A percentile compares a stretch with the other conserved stretches of the same genome.
Evolutionary conservation across 1,140 invertebrate species (phyloP).

Genomic region (Stenopsyche tienmushanensis): DNA sequence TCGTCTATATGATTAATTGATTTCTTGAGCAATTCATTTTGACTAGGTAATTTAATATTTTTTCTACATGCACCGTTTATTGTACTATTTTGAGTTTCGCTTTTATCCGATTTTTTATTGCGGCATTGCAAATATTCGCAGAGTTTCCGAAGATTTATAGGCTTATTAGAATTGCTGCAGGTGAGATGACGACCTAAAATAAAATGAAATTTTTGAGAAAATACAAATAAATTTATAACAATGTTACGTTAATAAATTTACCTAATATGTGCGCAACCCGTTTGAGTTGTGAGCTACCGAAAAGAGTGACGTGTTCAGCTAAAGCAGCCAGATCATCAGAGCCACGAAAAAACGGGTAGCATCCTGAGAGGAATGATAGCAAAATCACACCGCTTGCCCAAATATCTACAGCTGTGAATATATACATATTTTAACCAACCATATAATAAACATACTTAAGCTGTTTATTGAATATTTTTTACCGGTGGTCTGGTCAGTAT

Average conservation of each 20-base stretch:
- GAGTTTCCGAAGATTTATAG: conserved; percentile 57
- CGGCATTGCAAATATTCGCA: conserved; percentile 51
- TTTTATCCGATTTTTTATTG: conserved; percentile 27
- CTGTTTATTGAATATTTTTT: conserved; percentile 24
- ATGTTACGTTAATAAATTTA: conserved; percentile 45
- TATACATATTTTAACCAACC: conserved; percentile 8
- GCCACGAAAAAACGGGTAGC: conserved; percentile 83
- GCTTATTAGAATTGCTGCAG: conserved; percentile 55
- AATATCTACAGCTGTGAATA: conserved; percentile 73
- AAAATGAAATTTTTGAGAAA: conserved; percentile 2
- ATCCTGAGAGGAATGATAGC: conserved; percentile 73
- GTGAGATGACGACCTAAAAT: conserved; percentile 55
- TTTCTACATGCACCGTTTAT: neutral
- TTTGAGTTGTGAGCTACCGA: conserved; percentile 71
- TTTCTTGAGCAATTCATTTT: neutral
- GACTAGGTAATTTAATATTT: neutral
- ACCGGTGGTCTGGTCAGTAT: conserved; percentile 73
- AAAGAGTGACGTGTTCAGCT: conserved; percentile 79
- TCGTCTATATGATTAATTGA: neutral
- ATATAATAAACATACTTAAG: neutral
- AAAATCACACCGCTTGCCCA: conserved; percentile 90
- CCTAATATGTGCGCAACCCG: conserved; percentile 69
- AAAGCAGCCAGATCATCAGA: conserved; percentile 78
- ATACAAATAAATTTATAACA: neutral
- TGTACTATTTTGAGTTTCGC: conserved; percentile 4